Conservation (phyloP, 2,113 vertebrate species). For the Tamias sibiricus region DNA sequence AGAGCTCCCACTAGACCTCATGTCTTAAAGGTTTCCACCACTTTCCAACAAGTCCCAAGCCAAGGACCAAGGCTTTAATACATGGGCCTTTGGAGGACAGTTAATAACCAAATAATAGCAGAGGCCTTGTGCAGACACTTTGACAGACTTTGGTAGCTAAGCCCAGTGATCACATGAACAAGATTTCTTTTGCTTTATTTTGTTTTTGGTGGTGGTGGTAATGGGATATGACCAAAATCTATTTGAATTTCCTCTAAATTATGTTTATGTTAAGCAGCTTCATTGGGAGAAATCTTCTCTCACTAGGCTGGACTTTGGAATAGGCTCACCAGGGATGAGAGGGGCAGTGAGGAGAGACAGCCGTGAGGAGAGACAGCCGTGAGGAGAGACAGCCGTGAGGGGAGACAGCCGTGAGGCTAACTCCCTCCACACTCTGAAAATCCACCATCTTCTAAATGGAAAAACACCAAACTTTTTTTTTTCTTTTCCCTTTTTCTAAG, state of each 20-base stretch:
- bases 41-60: too few relatives aligned
- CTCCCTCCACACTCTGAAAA: not conserved
- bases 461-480: not conserved
- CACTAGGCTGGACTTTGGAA: not conserved
- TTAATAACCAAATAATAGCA: too few relatives aligned
- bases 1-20: too few relatives aligned
- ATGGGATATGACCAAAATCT: not conserved
- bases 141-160: not conserved
- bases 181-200: too few relatives aligned
- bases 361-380: too few relatives aligned
- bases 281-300: not conserved
- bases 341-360: not conserved
- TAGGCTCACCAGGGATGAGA: not conserved
- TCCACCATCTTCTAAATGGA: not conserved
- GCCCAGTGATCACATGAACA: not conserved
- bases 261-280: not conserved
- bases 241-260: not conserved
- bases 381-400: not conserved
- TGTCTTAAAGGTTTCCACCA: too few relatives aligned
- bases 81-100: too few relatives aligned
- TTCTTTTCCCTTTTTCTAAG: not conserved
- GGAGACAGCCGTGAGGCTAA: not conserved
- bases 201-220: not conserved
- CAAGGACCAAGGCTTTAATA: too few relatives aligned
- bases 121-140: not conserved